These are phyloP conservation scores for Vimba vimba DNA, from an alignment of 2,113 vertebrate genomes.

Conservation along the genomic window DNA sequence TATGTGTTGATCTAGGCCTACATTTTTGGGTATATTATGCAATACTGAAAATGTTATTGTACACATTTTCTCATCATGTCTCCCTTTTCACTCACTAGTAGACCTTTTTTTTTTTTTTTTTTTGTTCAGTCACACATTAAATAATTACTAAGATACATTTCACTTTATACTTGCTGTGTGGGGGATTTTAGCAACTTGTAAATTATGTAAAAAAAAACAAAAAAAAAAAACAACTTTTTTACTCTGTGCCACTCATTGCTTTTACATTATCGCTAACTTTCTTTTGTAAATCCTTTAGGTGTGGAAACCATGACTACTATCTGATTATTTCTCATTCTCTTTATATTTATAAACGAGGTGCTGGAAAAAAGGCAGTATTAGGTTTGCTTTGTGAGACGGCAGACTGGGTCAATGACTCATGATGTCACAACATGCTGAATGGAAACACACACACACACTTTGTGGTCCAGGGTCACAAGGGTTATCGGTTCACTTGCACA, in stretches of 20 bases:
- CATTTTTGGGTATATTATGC: background rate
- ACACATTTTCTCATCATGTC: conserved; percentile 11
- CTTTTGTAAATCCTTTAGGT: conserved; percentile 61
- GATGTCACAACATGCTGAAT: background rate
- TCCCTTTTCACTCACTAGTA: conserved; percentile 6
- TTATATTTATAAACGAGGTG: background rate
- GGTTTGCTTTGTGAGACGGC: background rate
- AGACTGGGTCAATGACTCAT: background rate
- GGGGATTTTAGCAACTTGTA: conserved; percentile 74
- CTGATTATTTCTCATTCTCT: conserved; percentile 5
- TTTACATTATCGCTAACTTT: conserved; percentile 65
- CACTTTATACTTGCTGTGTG: conserved; percentile 54
- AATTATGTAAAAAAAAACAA: conserved; percentile 78
- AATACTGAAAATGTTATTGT: background rate
- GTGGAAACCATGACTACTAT: background rate
- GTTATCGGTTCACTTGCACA: background rate
- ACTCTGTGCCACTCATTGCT: conserved; percentile 71
- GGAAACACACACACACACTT: background rate
- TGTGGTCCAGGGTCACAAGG: no score
- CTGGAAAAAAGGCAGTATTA: conserved; percentile 13
- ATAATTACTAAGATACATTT: background rate
- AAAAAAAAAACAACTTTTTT: conserved; percentile 65
- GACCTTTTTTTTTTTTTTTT: conserved; percentile 23
- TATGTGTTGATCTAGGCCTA: background rate
- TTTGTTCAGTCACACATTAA: conserved; percentile 11